A percentile compares a stretch with the other conserved stretches of the same genome.
Conservation (phyloP, 2,113 vertebrate species). For the Scomber scombrus region DNA sequence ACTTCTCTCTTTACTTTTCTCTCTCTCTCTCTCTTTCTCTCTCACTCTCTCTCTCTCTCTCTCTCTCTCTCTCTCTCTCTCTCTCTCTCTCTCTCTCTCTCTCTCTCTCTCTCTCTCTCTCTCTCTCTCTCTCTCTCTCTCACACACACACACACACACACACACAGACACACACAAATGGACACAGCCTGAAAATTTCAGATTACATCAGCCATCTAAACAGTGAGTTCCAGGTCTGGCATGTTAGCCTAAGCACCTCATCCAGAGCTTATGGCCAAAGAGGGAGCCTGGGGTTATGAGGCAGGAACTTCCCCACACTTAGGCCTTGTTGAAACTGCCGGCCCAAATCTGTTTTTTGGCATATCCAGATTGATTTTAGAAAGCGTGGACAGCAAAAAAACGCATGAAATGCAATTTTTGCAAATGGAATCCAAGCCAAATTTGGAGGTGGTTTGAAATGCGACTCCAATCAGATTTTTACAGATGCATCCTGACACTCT, state of each 20-base stretch:
- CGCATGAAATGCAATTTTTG: no score
- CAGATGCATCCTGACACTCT: no score
- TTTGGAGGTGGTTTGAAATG: no score
- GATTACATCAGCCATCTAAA: slow-evolving; percentile 65
- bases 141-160: neutral
- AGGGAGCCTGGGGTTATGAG: slow-evolving; percentile 22
- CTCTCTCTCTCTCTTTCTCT: neutral
- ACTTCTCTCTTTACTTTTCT: slow-evolving; percentile 5
- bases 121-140: no score
- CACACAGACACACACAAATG: slow-evolving; percentile 13
- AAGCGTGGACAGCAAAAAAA: no score
- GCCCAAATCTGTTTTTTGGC: no score
- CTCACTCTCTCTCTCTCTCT: neutral
- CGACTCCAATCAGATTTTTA: no score
- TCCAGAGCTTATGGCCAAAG: slow-evolving; percentile 54
- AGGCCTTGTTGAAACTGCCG: no score
- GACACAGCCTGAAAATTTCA: slow-evolving; percentile 37
- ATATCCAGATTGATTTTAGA: no score
- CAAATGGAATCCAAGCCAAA: no score
- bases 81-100: no score
- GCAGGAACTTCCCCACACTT: slow-evolving; percentile 24
- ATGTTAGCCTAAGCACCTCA: slow-evolving; percentile 55
- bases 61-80: neutral
- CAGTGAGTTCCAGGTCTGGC: slow-evolving; percentile 54
- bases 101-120: neutral